Conservation (phyloP, 2,888 invertebrate species). For the Yponomeuta plumbellus region DNA sequence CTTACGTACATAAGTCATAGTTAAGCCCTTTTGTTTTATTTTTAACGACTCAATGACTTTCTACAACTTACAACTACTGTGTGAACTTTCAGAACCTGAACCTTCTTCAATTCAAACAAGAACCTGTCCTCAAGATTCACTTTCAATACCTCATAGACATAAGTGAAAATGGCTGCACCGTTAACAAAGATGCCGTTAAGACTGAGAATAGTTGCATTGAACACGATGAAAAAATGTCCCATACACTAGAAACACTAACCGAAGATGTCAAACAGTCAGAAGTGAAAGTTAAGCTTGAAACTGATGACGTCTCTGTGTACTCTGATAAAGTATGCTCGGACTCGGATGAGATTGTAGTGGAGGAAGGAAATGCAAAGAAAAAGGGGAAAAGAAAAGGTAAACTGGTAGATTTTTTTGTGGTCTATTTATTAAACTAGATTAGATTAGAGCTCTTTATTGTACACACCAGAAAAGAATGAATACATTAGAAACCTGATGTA, state of each 20-base stretch:
- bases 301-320: slow-evolving; percentile 13
- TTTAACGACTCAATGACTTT: no score
- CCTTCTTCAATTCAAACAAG: background rate
- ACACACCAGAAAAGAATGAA: no score
- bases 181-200: background rate
- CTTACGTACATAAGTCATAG: no score
- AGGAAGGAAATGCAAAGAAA: slow-evolving; percentile 27
- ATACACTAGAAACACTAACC: background rate
- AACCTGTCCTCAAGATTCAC: background rate
- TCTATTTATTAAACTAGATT: no score
- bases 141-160: background rate
- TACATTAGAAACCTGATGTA: no score
- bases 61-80: no score
- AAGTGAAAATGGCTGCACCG: background rate
- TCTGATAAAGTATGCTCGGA: slow-evolving; percentile 25
- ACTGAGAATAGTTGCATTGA: background rate
- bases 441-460: no score
- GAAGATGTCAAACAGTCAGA: background rate
- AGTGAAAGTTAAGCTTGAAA: slow-evolving; percentile 8
- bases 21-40: no score
- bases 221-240: background rate
- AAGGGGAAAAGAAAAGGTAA: slow-evolving; percentile 29
- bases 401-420: slow-evolving; percentile 17
- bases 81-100: slow-evolving; percentile 9
- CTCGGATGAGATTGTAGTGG: slow-evolving; percentile 31